Evolutionary conservation across 53 echinoderm and acorn worm genomes (phyloP), one percentile per base, ranked within the genome.

Genomic region (Luidia sarsii): DNA sequence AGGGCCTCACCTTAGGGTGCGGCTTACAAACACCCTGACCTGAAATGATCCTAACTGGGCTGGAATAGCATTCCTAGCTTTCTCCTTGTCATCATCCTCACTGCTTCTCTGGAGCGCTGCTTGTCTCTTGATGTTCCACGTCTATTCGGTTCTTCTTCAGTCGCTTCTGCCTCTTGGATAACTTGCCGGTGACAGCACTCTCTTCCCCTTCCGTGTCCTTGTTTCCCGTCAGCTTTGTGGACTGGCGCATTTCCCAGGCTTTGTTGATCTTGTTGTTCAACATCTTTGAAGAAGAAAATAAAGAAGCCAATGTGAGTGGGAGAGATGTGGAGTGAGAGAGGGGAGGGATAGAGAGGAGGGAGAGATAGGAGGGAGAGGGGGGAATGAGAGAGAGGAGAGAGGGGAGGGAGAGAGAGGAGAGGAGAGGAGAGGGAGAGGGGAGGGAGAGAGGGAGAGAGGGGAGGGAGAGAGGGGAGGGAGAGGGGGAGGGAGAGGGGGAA

Each of bases 251-350:
- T 43, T 75, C 59, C 46, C 75, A 43, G 13, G 6, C 46, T n/a
- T 75, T 38, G 39, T 75, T 27, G 29, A 75, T 75, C 57, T 39
- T 75, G 1, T 31, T 46, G 60, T 75, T 75, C 16, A 75, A 32
- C 31, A 54, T 60, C 75, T 75, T 60, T 15, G 14, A 14, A 46
- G 45, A 24, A 39, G 28, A 43, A 41, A 37, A 38, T 22, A 67
- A 3, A 23, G 27, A 9, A 18, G 55, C 11, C 5, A 5, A 54
- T 5, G 21, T 21, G 5, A 19, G 19, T 54, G 55, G 5, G 19
- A 2, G 16, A 60, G 4, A 60, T 27, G 10, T 24, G 3, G 6
- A 8, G 2, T 27, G 8, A 16, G 16, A 4, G 13, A 30, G 21
- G 45, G 24, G 16, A 11, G 19, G n/a, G 19, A 21, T 13, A 39